These are phyloP conservation scores for Eulacestoma nigropectus DNA, from an alignment of 2,113 vertebrate species.

Conservation along the genomic window DNA sequence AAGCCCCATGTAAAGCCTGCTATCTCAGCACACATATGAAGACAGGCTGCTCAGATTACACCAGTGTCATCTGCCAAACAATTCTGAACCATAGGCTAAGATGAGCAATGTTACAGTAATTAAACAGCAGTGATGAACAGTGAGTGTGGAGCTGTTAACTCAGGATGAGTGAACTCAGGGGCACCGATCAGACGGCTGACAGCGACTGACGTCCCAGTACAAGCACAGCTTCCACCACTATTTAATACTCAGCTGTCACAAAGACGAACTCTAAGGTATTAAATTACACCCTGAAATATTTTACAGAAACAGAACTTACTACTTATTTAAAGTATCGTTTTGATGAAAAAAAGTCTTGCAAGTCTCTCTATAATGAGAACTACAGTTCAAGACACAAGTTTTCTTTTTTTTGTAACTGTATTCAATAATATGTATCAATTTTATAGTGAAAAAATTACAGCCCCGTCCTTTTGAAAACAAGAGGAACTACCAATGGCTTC, in stretches of 20 bases:
- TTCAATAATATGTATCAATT: neutral
- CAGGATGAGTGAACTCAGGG: neutral
- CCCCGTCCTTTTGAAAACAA: neutral
- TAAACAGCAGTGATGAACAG: neutral
- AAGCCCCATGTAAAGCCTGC: neutral
- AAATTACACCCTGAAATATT: neutral
- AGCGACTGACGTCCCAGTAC: rapidly evolving
- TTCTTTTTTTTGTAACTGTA: neutral
- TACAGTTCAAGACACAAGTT: neutral
- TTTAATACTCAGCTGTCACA: neutral
- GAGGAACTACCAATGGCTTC: neutral
- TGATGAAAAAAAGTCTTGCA: neutral
- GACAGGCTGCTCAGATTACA: neutral
- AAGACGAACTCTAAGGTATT: neutral
- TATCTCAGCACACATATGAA: rapidly evolving
- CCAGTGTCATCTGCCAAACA: neutral
- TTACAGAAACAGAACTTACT: neutral
- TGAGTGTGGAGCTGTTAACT: neutral
- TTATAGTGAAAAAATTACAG: neutral
- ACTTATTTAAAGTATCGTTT: neutral
- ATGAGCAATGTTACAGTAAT: neutral
- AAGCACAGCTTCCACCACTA: neutral
- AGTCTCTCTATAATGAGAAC: neutral
- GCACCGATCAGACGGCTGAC: neutral
- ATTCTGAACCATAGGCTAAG: neutral